phyloP scores from a whole-genome alignment of 2,888 invertebrate genomes.

The Priocnemis perturbator region DNA sequence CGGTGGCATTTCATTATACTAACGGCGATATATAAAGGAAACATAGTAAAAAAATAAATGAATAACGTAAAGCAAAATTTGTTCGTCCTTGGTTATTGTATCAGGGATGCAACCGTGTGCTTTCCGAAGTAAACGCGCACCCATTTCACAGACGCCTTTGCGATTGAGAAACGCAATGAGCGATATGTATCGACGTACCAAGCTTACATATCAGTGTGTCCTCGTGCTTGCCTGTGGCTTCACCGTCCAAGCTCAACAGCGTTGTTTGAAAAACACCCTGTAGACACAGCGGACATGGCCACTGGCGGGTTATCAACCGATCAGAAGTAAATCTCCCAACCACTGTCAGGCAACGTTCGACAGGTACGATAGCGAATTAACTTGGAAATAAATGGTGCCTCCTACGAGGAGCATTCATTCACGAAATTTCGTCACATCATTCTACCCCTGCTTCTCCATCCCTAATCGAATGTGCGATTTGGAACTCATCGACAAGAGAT shows the following conservation, averaged over 20 bases:
- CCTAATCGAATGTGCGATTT: neutral
- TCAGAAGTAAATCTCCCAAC: conserved; percentile 59
- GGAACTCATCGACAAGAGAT: neutral
- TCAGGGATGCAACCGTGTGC: too few relatives aligned
- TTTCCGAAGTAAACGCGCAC: too few relatives aligned
- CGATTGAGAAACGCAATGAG: too few relatives aligned
- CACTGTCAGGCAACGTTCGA: conserved; percentile 59
- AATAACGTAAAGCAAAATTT: too few relatives aligned
- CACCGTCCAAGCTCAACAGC: conserved; percentile 11
- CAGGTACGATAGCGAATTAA: conserved; percentile 67
- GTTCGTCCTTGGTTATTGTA: too few relatives aligned
- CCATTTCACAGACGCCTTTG: too few relatives aligned
- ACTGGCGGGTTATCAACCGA: conserved; percentile 67
- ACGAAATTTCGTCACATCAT: conserved; percentile 45
- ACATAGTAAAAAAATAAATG: too few relatives aligned
- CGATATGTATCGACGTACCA: too few relatives aligned
- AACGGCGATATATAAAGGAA: too few relatives aligned
- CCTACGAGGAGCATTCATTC: conserved; percentile 55
- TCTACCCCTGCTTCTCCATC: neutral
- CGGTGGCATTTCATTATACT: too few relatives aligned
- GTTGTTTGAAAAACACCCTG: conserved; percentile 59
- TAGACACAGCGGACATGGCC: conserved; percentile 66
- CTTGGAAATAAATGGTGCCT: conserved; percentile 64
- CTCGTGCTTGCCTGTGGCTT: too few relatives aligned
- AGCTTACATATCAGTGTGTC: too few relatives aligned